Conservation (phyloP, 2,113 vertebrate species). For the Myanophis thanlyinensis region DNA sequence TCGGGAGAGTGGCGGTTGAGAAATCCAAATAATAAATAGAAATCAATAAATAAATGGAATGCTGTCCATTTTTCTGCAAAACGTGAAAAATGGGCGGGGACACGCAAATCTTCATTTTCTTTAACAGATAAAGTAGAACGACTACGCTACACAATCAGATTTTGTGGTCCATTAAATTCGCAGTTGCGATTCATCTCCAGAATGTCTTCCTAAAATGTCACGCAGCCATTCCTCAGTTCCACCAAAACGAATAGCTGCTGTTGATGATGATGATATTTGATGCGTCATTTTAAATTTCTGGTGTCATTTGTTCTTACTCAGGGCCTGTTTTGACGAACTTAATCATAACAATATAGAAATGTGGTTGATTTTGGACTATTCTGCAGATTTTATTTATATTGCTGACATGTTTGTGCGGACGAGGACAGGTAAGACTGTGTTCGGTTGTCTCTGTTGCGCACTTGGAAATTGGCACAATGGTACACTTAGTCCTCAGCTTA, state of each 20-base stretch:
- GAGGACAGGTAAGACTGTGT: conserved; percentile 80
- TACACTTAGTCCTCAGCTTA: no score
- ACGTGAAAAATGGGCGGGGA: background rate
- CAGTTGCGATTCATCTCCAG: background rate
- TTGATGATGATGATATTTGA: background rate
- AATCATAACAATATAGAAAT: conserved; percentile 78
- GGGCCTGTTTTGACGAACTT: conserved; percentile 95
- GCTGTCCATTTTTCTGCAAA: background rate
- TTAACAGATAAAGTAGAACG: background rate
- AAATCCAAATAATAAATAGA: no score
- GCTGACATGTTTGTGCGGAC: conserved; percentile 90
- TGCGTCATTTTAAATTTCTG: conserved; percentile 22
- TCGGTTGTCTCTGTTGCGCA: background rate
- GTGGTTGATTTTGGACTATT: conserved; percentile 86
- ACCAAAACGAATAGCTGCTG: background rate
- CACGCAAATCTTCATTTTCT: background rate
- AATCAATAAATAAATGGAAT: no score
- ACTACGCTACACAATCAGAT: background rate
- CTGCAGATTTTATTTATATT: conserved; percentile 81
- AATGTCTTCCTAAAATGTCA: background rate
- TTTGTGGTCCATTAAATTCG: background rate
- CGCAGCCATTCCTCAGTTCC: background rate
- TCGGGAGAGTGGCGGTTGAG: no score
- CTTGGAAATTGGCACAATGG: background rate
- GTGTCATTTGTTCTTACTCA: conserved; percentile 58